Base-by-base conservation (phyloP, 2,797 vertebrate genomes). In the Mormyrops boulengeri region DNA sequence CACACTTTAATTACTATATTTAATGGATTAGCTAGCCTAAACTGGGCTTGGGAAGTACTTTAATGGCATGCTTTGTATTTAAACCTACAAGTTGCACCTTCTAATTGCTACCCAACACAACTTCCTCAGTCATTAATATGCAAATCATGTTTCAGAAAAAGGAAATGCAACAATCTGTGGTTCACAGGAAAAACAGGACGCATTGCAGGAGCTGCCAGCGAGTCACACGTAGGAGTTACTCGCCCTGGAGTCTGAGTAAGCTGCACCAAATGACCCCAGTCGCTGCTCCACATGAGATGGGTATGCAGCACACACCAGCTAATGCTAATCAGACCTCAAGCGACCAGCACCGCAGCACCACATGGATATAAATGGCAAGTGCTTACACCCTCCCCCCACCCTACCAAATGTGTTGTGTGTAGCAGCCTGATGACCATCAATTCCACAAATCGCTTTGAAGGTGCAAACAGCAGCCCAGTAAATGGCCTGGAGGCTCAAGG, bases 1-100 rank as follows among this genome's bases (percentile, higher is more conserved):
- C 34, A 80, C 73, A 80, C 73, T 80, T 80, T 77, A 77, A 77
- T 77, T 44, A 80, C 73, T 80, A 44, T 80, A 44, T 80, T 80
- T 80, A 80, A 44, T 80, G 73, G 73, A 38, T 80, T 80, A 80
- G 73, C 14, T 44, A 80, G 38, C 34, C 73, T 80, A 80, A 38
- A 80, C 2, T 19, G 5, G 6, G 38, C 34, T 38, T 38, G 73
- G 73, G 4, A 80, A 41, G 34, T 80, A 44, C 38, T 41, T 34
- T 12, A 14, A 7, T 44, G 73, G 19, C 73, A 41, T 44, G 17
- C 73, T 80, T 80, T 80, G 73, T 19, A 80, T 44, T 80, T 80
- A 80, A 44, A 44, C 34, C 73, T 80, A 44, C 73, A 19, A 41
- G 73, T 8, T 80, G 73, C 38, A 17, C 73, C 73, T 80, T 44